Base-by-base conservation (phyloP, 2,797 vertebrate genomes). In the Gambelia wislizenii region DNA sequence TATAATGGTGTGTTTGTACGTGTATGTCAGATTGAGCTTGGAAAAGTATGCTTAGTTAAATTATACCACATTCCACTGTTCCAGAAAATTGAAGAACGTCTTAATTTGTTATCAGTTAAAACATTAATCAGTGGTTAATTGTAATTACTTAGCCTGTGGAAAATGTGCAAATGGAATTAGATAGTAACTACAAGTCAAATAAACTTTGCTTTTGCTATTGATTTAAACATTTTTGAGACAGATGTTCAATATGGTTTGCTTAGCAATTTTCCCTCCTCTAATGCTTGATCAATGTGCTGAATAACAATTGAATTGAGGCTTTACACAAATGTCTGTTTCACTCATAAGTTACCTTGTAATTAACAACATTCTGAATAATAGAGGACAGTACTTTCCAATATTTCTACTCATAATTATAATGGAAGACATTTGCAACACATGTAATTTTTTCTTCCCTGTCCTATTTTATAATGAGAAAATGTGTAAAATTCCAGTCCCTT, bases 161-260 rank as follows among this genome's bases (percentile, higher is more conserved):
- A 96, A 96, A 95, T 95, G 90, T 95, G 93, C 91, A 94, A 95
- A 93, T 95, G 89, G 94, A 97, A 96, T 97, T 97, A 96, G 92
- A 93, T 91, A 96, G 92, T 95, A 95, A 96, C 93, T 96, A 90
- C 94, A 95, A 96, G 95, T 96, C 96, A 97, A 94, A 96, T 96
- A 96, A 96, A 96, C 94, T 96, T 97, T 96, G 93, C 87, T 90
- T 95, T 95, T 94, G 80, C 80, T 95, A 97, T 96, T 93, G 96
- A 97, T 96, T 96, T 93, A 95, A 96, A 90, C 95, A 94, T 95
- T 96, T 97, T 95, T 95, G 93, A 96, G 97, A 96, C 96, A 97
- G 95, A 92, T 96, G 61, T 93, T 97, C 96, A 94, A 97, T 97
- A 96, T 6, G 6, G 85, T 96, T 96, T 96, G 91, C 79, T 96